phyloP scores from a whole-genome alignment of 2,797 vertebrate genomes.

The Fistularia tabacaria region DNA sequence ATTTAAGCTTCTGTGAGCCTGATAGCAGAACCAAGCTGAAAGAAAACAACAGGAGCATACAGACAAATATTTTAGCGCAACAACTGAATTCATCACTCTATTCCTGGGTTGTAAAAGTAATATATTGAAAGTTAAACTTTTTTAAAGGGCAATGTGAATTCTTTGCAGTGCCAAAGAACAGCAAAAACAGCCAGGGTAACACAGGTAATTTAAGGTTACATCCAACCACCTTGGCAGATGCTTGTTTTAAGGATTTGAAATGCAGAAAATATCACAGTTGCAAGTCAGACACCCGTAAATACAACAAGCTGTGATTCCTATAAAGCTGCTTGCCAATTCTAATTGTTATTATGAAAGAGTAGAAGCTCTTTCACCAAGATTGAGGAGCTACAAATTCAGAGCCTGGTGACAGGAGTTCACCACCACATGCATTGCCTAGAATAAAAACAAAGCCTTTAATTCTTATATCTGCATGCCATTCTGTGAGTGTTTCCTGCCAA shows the following conservation, averaged over 20 bases:
- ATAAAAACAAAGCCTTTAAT: constrained; percentile 46
- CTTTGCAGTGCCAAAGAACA: constrained; percentile 21
- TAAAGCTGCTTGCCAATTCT: constrained; percentile 27
- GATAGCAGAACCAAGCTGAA: too few species aligned
- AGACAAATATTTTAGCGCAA: too few species aligned
- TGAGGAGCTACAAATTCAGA: constrained; percentile 34
- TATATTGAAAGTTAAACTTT: too few species aligned
- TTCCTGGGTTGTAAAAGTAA: too few species aligned
- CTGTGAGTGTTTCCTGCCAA: constrained; percentile 5
- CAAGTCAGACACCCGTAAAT: constrained; percentile 54
- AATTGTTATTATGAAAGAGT: constrained; percentile 46
- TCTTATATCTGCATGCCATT: constrained; percentile 24
- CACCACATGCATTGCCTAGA: constrained; percentile 26
- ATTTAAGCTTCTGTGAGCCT: too few species aligned
- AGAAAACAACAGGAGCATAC: too few species aligned
- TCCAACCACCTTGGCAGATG: constrained; percentile 44
- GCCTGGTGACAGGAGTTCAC: constrained; percentile 43
- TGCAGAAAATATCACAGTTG: constrained; percentile 40
- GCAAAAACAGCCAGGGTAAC: constrained; percentile 28
- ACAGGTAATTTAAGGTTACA: constrained; percentile 51
- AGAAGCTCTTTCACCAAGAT: constrained; percentile 41
- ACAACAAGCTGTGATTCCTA: constrained; percentile 20
- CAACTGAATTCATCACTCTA: too few species aligned
- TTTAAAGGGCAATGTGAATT: too few species aligned
- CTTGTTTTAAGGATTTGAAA: constrained; percentile 41